Evolutionary conservation across 2,113 vertebrate genomes (phyloP).

Genomic region (Entosphenus tridentatus): DNA sequence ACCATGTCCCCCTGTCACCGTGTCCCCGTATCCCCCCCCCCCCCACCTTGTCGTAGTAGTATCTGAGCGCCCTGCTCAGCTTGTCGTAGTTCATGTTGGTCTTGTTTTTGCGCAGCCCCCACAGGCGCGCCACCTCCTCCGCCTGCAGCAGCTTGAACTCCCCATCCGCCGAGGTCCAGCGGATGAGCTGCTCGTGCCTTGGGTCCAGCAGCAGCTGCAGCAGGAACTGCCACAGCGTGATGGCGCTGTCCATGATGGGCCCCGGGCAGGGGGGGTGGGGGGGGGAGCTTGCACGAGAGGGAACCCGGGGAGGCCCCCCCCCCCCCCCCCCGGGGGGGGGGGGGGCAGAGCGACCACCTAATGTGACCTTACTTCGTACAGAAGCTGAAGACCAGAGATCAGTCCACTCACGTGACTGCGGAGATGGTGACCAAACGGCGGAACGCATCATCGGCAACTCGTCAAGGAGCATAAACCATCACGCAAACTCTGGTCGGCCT

Average conservation of each 20-base stretch:
- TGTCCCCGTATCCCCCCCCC: neutral
- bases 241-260: slow-evolving; percentile 74
- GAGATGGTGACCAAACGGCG: too few species aligned
- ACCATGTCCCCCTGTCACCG: too few species aligned
- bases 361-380: too few species aligned
- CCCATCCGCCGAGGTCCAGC: slow-evolving; percentile 85
- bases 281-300: too few species aligned
- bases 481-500: too few species aligned
- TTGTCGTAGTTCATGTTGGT: slow-evolving; percentile 98
- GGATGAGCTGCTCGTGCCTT: slow-evolving; percentile 81
- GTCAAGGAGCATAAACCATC: too few species aligned
- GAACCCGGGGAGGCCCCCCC: too few species aligned
- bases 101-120: slow-evolving; percentile 90
- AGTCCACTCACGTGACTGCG: too few species aligned
- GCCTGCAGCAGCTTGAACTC: slow-evolving; percentile 92
- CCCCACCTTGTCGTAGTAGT: slow-evolving; percentile 86
- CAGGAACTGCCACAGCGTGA: slow-evolving; percentile 95
- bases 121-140: slow-evolving; percentile 86
- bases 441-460: too few species aligned
- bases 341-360: too few species aligned
- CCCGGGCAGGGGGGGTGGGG: neutral
- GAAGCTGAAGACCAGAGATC: too few species aligned
- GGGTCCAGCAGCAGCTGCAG: slow-evolving; percentile 87
- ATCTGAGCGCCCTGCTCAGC: slow-evolving; percentile 75
- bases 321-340: too few species aligned